Evolutionary conservation across 1,140 invertebrate genomes (phyloP), one percentile per base, ranked within the genome.

Genomic region (Papilio polyxenes): DNA sequence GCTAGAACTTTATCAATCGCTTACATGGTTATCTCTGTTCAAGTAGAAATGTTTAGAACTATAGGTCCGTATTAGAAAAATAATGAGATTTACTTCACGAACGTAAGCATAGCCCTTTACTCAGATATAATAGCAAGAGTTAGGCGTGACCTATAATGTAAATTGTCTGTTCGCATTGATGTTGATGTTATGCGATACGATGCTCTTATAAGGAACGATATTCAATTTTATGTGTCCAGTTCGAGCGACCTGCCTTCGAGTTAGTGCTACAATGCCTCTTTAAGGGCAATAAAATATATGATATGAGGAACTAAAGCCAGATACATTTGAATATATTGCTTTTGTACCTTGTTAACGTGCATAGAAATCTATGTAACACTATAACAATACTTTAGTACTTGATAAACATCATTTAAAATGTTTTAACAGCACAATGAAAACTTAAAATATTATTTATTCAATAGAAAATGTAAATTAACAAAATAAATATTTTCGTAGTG

Each of bases 241-340:
- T 37, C 65, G 31, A 72, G 23, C 65, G 23, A 72, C 31, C 65
- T 72, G 31, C 23, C 23, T 37, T 40, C 65, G 31, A 72, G 65
- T 72, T 72, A 72, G 62, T 31, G 10, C 20, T 37, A 72, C 65
- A 72, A 72, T 72, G 65, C 65, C 65, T 72, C 65, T 40, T 72
- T 72, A 72, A 72, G 65, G 65, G 65, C 65, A 72, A 72, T 72
- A 72, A 72, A 72, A 72, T 72, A 72, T 37, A 72, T 72, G 65
- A 72, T 72, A 72, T 72, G 65, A 72, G 65, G 65, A 72, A 72
- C 65, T 72, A 72, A 72, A 40, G 65, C 11, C 65, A 31, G 53
- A 31, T 23, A 72, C 31, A 72, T 72, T 72, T 72, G 65, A 17
- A 72, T 72, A 72, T 72, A 72, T 72, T 15, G 65, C 65, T 72